Conservation (phyloP, 2,113 vertebrate genomes). For the Rhinolophus sinicus region DNA sequence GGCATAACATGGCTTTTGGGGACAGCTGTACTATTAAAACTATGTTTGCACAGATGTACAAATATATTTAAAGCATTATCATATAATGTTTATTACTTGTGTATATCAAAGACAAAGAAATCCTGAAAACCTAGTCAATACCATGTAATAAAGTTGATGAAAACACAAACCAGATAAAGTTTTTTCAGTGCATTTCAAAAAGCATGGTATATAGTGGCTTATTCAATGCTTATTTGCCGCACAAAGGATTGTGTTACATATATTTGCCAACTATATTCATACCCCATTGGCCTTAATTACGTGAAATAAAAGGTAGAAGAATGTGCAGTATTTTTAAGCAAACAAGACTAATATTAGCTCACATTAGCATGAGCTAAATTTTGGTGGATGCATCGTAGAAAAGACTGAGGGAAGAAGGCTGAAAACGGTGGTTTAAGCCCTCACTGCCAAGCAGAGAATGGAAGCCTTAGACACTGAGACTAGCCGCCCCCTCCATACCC, state of each 20-base stretch:
- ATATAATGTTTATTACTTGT: not conserved
- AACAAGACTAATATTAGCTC: not conserved
- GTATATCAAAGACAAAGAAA: not conserved
- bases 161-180: not conserved
- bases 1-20: not conserved
- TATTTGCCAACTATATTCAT: not conserved
- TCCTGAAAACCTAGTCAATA: not conserved
- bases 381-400: not conserved
- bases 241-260: not conserved
- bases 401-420: too few relatives aligned
- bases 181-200: slow-evolving; percentile 1
- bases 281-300: not conserved
- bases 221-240: not conserved
- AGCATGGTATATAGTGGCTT: not conserved
- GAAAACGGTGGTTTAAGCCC: too few relatives aligned
- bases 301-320: not conserved
- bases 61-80: not conserved
- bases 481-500: too few relatives aligned
- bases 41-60: not conserved
- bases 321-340: not conserved
- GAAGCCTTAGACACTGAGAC: too few relatives aligned
- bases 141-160: not conserved
- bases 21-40: not conserved
- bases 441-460: too few relatives aligned
- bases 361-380: not conserved